Conservation (phyloP, 2,113 vertebrate genomes). For the Rhynchomys soricoides region DNA sequence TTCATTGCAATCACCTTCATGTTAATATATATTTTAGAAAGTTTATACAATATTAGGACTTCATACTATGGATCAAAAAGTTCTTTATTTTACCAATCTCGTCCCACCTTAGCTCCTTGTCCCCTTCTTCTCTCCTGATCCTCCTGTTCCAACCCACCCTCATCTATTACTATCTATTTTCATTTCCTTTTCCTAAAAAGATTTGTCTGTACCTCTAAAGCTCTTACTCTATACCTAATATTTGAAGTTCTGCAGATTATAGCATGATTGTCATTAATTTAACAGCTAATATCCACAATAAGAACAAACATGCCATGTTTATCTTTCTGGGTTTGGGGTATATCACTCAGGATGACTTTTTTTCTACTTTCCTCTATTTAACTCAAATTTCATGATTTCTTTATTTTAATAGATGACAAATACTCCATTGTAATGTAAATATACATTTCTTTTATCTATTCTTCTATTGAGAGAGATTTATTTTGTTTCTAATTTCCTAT, state of each 20-base stretch:
- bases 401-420: not conserved
- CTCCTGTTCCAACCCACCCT: not conserved
- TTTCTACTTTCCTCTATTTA: not conserved
- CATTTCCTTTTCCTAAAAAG: not conserved
- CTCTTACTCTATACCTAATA: not conserved
- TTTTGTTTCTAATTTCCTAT: not conserved
- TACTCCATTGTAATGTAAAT: not conserved
- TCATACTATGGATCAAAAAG: not conserved
- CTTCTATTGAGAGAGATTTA: not conserved
- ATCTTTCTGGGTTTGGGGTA: not conserved
- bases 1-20: not conserved
- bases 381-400: not conserved
- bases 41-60: not conserved
- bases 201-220: not conserved
- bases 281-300: not conserved
- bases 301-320: not conserved
- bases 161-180: not conserved
- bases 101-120: not conserved
- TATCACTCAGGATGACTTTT: not conserved
- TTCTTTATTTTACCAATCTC: not conserved
- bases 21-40: not conserved
- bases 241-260: not conserved
- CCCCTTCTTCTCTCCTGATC: not conserved
- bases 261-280: not conserved
- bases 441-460: not conserved